A percentile compares a stretch with the other conserved stretches of the same genome.
These are phyloP conservation scores for Lucinisca nassula DNA, from an alignment of 2,888 invertebrate species.

Conservation along the genomic window DNA sequence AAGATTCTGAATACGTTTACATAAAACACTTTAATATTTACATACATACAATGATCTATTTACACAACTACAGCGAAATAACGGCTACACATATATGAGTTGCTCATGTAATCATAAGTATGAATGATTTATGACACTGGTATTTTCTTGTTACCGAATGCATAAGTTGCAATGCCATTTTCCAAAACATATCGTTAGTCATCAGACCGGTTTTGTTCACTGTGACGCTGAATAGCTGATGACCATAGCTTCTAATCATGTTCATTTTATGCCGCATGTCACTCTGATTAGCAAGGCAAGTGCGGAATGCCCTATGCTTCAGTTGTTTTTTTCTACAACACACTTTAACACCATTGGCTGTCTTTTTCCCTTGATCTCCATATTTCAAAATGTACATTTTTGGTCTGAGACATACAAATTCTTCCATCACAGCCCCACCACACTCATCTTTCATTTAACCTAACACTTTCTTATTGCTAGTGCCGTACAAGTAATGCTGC, in stretches of 20 bases:
- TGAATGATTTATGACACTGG: conserved; percentile 25
- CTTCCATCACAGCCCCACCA: too few relatives aligned
- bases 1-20: too few relatives aligned
- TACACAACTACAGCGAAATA: too few relatives aligned
- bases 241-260: conserved; percentile 38
- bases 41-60: too few relatives aligned
- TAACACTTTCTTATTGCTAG: neutral
- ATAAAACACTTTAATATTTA: too few relatives aligned
- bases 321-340: conserved; percentile 41
- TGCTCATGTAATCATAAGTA: too few relatives aligned
- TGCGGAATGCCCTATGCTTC: conserved; percentile 32
- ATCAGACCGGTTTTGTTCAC: conserved; percentile 29
- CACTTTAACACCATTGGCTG: conserved; percentile 19
- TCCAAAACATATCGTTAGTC: conserved; percentile 43
- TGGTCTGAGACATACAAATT: neutral
- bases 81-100: too few relatives aligned
- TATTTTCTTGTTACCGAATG: conserved; percentile 21
- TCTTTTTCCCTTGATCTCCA: neutral
- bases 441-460: neutral
- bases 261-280: conserved; percentile 23
- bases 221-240: conserved; percentile 24
- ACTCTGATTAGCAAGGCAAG: conserved; percentile 10
- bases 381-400: conserved; percentile 5
- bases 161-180: conserved; percentile 16
- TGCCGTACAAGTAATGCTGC: neutral